Percentiles rank a stretch among this genome's conserved stretches.
phyloP scores from a whole-genome alignment of 2,113 vertebrate genomes.

The Nycticorax nycticorax region DNA sequence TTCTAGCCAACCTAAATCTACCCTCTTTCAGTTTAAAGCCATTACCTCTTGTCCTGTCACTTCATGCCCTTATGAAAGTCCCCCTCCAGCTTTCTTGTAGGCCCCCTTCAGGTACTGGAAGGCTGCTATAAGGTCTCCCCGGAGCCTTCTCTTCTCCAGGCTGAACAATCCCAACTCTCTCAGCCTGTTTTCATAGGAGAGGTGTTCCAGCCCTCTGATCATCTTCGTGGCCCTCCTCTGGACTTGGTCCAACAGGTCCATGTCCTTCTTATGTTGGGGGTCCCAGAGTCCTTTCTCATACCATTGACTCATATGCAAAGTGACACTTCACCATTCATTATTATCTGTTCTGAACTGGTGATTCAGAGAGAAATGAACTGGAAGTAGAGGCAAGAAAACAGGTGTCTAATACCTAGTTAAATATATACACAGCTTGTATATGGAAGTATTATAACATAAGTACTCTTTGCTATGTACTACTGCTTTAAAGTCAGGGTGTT shows the following conservation, averaged over 20 bases:
- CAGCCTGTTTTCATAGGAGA: too few relatives aligned
- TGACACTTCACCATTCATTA: not conserved
- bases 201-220: too few relatives aligned
- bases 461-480: not conserved
- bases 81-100: not conserved
- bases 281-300: not conserved
- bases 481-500: not conserved
- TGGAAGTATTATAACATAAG: not conserved
- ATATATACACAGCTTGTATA: not conserved
- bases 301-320: not conserved
- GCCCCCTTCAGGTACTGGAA: not conserved
- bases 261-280: too few relatives aligned
- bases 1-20: too few relatives aligned
- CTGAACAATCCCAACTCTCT: too few relatives aligned
- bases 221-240: too few relatives aligned
- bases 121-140: not conserved
- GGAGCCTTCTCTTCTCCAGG: too few relatives aligned
- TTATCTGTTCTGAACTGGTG: not conserved
- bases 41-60: too few relatives aligned
- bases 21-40: too few relatives aligned
- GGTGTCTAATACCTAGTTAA: not conserved
- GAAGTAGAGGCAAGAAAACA: not conserved
- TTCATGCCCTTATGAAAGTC: not conserved
- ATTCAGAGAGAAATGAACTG: not conserved
- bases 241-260: too few relatives aligned